Conservation (phyloP, 2,113 vertebrate species). For the Martes martes region DNA sequence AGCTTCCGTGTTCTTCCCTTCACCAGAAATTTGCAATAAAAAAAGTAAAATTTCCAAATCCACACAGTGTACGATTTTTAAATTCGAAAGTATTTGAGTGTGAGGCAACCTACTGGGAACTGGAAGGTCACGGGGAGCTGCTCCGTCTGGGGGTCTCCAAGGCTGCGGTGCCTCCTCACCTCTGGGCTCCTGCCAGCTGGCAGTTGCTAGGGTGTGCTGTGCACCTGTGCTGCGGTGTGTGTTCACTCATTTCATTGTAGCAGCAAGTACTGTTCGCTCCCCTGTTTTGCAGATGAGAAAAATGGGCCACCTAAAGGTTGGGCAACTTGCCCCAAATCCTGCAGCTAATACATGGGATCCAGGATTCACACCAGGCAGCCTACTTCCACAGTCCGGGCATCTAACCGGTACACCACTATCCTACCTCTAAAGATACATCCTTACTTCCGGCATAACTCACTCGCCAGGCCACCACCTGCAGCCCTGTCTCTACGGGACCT, state of each 20-base stretch:
- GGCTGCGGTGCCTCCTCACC: fast-evolving
- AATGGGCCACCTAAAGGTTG: background rate
- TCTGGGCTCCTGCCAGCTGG: background rate
- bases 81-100: background rate
- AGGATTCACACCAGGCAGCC: background rate
- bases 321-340: background rate
- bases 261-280: background rate
- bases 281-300: background rate
- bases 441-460: background rate
- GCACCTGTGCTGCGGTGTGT: background rate
- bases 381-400: background rate
- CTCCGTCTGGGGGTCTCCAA: background rate
- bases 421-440: background rate
- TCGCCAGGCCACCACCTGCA: background rate
- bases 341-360: background rate
- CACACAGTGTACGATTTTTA: background rate
- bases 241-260: background rate
- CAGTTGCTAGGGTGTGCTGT: too few relatives aligned
- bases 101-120: background rate
- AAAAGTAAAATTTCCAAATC: constrained; percentile 57
- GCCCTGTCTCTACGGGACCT: background rate
- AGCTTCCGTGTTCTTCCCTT: constrained; percentile 63
- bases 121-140: background rate
- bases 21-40: constrained; percentile 75
- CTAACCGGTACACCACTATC: background rate